Evolutionary conservation across 2,888 invertebrate genomes (phyloP), one percentile per base, ranked within the genome.

Genomic region (Mechanitis messenoides): DNA sequence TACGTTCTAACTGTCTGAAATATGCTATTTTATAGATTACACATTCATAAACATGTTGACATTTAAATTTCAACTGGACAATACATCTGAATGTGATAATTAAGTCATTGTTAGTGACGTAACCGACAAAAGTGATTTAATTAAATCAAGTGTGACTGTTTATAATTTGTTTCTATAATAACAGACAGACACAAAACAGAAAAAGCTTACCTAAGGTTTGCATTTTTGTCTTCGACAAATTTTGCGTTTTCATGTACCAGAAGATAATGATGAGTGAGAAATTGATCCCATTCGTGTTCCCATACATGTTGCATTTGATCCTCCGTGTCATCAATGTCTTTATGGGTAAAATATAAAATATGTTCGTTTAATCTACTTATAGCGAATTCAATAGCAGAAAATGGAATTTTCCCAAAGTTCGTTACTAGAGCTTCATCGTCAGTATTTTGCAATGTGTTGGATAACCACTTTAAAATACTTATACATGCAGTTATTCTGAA

Each of bases 211-310:
- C 83, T 79, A 63, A 90, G 71, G 66, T 77, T 86, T 31, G 68
- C 57, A 67, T 73, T 83, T 73, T 82, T 84, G 63, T 90, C 90
- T 33, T 87, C 84, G 28, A 74, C 72, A 72, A 93, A 92, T 71
- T 89, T 91, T 0, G 85, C 90, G 60, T 92, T 91, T 69, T 93
- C 92, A 71, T 93, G 92, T 79, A 96, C 93, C 79, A 94, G 74
- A 60, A 91, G 80, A 83, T 93, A 92, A 80, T 92, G 93, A 74
- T 94, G 93, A 0, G 92, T 92, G 2, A 96, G 87, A 75, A 97
- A 96, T 72, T 94, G 93, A 74, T 97, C 96, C 98, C 98, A 98
- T 77, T 97, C 96, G 74, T 95, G 94, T 68, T 95, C 94, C 94
- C 95, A 95, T 54, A 95, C 85, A 69, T 92, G 90, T 56, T 92